These are phyloP conservation scores for Peromyscus nudipes DNA, from an alignment of 2,797 vertebrate species.

Conservation along the genomic window DNA sequence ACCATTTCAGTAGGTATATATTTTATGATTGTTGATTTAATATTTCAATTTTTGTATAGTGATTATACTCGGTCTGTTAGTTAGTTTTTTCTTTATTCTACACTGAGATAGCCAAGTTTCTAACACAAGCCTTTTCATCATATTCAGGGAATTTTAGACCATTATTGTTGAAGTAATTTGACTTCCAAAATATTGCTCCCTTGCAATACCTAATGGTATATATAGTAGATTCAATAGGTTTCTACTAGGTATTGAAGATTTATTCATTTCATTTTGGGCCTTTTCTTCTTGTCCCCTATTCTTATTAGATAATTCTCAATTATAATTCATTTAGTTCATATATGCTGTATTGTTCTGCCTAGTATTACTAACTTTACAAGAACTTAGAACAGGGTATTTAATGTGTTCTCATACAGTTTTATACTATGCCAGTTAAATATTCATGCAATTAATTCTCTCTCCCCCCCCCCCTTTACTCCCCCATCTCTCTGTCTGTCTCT, in stretches of 20 bases:
- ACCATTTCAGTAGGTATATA: background rate
- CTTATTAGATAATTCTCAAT: background rate
- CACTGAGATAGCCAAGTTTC: background rate
- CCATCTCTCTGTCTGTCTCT: no score
- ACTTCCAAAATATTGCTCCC: background rate
- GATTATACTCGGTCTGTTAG: background rate
- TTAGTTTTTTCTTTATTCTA: background rate
- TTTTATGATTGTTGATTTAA: background rate
- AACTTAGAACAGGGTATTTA: background rate
- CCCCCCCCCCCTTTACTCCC: no score
- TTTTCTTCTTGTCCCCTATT: background rate
- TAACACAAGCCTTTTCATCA: background rate
- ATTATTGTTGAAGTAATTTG: background rate
- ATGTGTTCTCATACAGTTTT: background rate
- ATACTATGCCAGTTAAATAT: background rate
- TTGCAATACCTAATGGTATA: background rate
- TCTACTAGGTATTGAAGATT: background rate
- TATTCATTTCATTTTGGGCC: background rate
- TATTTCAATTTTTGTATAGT: background rate
- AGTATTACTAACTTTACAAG: background rate
- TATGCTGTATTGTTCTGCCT: background rate
- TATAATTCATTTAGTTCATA: background rate
- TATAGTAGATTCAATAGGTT: background rate
- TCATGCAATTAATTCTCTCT: no score
- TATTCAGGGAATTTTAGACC: background rate